Percentiles rank a stretch among this genome's conserved stretches.
These are phyloP conservation scores for Morpho helenor DNA, from an alignment of 2,888 invertebrate species.

Conservation along the genomic window DNA sequence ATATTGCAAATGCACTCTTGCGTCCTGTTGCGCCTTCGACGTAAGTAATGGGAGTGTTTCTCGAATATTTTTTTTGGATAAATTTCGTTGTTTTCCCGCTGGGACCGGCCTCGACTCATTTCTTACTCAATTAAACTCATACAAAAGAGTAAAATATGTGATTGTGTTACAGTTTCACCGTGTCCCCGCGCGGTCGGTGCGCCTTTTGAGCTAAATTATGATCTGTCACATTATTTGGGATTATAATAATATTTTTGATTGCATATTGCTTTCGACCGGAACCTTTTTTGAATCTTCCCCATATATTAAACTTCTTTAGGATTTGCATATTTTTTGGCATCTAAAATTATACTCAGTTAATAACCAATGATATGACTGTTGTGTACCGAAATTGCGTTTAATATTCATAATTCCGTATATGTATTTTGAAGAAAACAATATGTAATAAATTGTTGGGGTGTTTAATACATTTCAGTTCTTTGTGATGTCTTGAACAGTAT, in stretches of 20 bases:
- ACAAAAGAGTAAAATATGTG: slow-evolving; percentile 75
- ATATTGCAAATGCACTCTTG: slow-evolving; percentile 63
- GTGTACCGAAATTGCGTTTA: slow-evolving; percentile 3
- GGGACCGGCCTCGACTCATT: slow-evolving; percentile 57
- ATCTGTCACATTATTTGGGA: slow-evolving; percentile 67
- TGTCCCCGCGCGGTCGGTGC: slow-evolving; percentile 42
- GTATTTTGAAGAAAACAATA: too few relatives aligned
- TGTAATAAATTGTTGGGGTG: too few relatives aligned
- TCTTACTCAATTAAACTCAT: slow-evolving; percentile 74
- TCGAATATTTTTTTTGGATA: slow-evolving; percentile 60
- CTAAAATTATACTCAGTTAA: slow-evolving; percentile 27
- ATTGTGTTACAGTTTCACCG: slow-evolving; percentile 68
- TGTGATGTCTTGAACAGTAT: too few relatives aligned
- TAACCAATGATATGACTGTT: slow-evolving; percentile 13
- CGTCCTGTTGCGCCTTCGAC: slow-evolving; percentile 60
- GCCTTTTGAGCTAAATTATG: slow-evolving; percentile 63
- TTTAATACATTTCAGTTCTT: too few relatives aligned
- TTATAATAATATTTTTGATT: slow-evolving; percentile 67
- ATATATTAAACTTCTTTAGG: slow-evolving; percentile 25
- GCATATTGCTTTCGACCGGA: slow-evolving; percentile 50
- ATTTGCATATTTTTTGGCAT: slow-evolving; percentile 32
- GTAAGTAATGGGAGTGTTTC: slow-evolving; percentile 71
- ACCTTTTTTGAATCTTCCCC: slow-evolving; percentile 33
- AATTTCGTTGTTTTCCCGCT: slow-evolving; percentile 73
- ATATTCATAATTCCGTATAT: slow-evolving; percentile 1